Base-by-base conservation (phyloP, 2,113 vertebrate species). In the Amblyopsis rosae region DNA sequence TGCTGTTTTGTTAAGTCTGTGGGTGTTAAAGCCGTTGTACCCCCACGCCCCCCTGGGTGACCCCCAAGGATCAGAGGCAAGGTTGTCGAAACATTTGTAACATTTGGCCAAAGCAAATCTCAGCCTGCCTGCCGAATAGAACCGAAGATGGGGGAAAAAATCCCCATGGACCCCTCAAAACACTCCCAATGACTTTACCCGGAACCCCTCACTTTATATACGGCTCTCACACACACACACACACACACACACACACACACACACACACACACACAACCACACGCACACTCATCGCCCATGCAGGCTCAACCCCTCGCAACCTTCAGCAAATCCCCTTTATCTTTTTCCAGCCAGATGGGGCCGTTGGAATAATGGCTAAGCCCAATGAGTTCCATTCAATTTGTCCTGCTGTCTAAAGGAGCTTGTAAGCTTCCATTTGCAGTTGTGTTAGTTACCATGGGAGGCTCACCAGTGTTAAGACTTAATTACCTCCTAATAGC, bases 401-500 rank as follows among this genome's bases (percentile, higher is more conserved):
- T 94, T 93, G 93, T 94, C 90, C 93, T 86, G 92, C 93, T 90
- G 70, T 94, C 94, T 95, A 94, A 95, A 95, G 95, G 93, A 92
- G 89, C 91, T 93, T 88, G 89, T 86, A 91, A 93, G 93, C 88
- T 91, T 87, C 92, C 76, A 75, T 88, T 91, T 91, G 83, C 94
- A 92, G 92, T 92, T 93, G 93, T 94, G 92, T 68, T 77, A 92
- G 91, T 94, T 93, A 89, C 90, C 92, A 93, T 91, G 65, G 75
- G 91, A 93, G 91, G 90, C 93, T 93, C 92, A 93, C 93, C 94
- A 91, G 90, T 94, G 95, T 95, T 94, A 94, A 92, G 93, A 94
- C 95, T 93, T 96, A 98, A 97, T 96, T 94, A 96, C 94, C 75
- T 89, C 91, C 93, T 95, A 95, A 96, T 94, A 94, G 95, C 92